Percentiles rank a stretch among this genome's conserved stretches.
Evolutionary conservation across 1,140 invertebrate genomes (phyloP).

Genomic region (Hestina assimilis): DNA sequence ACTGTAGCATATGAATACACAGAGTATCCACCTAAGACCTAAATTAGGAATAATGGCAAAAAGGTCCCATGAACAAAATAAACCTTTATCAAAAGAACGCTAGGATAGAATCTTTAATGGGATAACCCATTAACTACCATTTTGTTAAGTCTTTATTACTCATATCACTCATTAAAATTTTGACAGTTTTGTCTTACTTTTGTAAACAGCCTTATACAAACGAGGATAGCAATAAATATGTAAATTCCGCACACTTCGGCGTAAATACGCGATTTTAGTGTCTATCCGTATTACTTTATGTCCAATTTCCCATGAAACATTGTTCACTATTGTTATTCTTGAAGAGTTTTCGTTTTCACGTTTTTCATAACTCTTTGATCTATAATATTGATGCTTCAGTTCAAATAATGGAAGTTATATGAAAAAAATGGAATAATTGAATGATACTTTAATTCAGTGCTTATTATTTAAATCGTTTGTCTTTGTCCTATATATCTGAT

Average conservation of each 20-base stretch:
- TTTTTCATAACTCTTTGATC: conserved; percentile 22
- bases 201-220: conserved; percentile 37
- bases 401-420: not conserved
- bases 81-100: too few species aligned
- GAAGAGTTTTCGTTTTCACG: conserved; percentile 16
- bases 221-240: conserved; percentile 46
- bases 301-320: conserved; percentile 23
- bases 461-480: too few species aligned
- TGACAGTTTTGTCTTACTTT: conserved; percentile 14
- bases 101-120: too few species aligned
- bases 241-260: conserved; percentile 28
- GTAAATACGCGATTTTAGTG: conserved; percentile 29
- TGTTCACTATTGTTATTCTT: conserved; percentile 24
- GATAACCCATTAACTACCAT: too few species aligned
- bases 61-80: too few species aligned
- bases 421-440: too few species aligned
- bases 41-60: too few species aligned
- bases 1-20: too few species aligned
- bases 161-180: not conserved
- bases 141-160: not conserved
- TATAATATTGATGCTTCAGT: conserved; percentile 2
- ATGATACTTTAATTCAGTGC: too few species aligned
- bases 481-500: too few species aligned
- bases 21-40: too few species aligned
- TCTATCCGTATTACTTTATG: conserved; percentile 28